These are phyloP conservation scores for Enchytraeus crypticus DNA, from an alignment of 2,888 invertebrate species.

Conservation along the genomic window DNA sequence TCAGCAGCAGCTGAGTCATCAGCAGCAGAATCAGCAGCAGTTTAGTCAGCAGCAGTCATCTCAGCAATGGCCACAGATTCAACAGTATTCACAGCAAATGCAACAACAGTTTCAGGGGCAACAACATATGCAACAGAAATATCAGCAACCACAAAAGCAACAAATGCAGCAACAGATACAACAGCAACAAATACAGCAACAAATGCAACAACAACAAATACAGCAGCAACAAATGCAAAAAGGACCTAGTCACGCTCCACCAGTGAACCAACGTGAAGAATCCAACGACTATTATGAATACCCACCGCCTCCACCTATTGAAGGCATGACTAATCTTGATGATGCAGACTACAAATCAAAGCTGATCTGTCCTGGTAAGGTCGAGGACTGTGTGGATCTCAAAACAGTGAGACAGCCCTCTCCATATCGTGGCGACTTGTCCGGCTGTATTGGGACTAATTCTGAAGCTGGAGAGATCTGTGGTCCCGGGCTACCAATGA, in stretches of 20 bases:
- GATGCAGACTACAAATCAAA: no score
- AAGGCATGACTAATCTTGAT: no score
- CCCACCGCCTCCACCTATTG: no score
- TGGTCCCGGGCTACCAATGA: not conserved
- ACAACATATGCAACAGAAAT: not conserved
- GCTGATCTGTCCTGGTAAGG: no score
- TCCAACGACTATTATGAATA: no score
- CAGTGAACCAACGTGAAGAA: no score
- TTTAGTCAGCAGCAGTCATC: no score
- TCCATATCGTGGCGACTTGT: no score
- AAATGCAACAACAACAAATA: not conserved
- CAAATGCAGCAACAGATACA: not conserved
- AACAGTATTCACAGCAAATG: not conserved
- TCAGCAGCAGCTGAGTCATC: not conserved
- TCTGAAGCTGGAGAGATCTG: not conserved
- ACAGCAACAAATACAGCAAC: not conserved
- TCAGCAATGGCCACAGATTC: not conserved
- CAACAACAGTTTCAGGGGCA: not conserved
- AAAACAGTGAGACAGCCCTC: no score
- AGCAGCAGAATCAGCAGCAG: not conserved
- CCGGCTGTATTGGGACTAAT: no score
- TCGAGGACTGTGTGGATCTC: no score
- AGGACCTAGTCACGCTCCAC: not conserved
- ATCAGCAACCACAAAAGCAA: not conserved
- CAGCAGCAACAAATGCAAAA: not conserved